These are phyloP conservation scores for Octomys mimax DNA, from an alignment of 2,797 vertebrate species.

Conservation along the genomic window DNA sequence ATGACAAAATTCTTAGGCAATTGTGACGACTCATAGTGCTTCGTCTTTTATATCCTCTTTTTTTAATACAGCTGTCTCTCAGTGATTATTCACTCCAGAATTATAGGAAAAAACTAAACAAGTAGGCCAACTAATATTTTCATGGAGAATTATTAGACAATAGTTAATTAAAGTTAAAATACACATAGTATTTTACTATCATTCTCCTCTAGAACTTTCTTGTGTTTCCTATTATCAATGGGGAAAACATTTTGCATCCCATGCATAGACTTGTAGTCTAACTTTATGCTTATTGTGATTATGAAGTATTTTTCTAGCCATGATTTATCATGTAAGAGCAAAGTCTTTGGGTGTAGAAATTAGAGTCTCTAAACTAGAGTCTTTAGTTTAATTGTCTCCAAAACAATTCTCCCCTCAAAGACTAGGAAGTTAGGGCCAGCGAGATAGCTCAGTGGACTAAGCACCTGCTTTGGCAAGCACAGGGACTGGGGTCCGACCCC, in stretches of 20 bases:
- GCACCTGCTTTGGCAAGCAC: too few species aligned
- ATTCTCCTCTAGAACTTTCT: constrained; percentile 18
- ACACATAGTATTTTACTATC: neutral
- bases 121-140: neutral
- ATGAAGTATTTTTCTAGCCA: neutral
- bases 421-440: neutral
- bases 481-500: too few species aligned
- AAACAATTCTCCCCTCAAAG: neutral
- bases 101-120: neutral
- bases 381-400: neutral
- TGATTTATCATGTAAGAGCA: neutral
- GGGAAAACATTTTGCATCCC: neutral
- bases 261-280: neutral
- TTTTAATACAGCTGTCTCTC: neutral
- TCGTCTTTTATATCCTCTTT: neutral
- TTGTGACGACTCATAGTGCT: neutral
- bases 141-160: neutral
- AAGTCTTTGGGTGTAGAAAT: neutral
- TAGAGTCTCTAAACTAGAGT: neutral
- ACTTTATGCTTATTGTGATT: neutral
- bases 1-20: neutral
- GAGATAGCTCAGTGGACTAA: too few species aligned
- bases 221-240: neutral
- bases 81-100: neutral
- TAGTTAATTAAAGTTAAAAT: neutral